Conservation (phyloP, 2,113 vertebrate genomes). For the Pelmatolapia mariae region DNA sequence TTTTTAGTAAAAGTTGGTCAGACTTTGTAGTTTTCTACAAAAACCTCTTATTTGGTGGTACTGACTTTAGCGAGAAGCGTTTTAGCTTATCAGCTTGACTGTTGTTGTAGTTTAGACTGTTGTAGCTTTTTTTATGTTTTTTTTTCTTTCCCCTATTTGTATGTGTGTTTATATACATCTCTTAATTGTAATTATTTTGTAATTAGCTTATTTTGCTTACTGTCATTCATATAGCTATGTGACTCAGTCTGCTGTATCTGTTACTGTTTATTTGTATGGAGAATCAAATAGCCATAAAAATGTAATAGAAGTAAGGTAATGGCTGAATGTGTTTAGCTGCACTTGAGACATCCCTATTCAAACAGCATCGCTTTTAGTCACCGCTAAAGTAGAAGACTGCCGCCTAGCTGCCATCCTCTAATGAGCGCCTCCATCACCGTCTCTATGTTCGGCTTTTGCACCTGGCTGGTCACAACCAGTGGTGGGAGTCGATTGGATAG, state of each 20-base stretch:
- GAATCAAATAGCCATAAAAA: not conserved
- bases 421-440: not conserved
- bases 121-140: not conserved
- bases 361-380: not conserved
- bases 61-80: not conserved
- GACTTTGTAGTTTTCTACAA: not conserved
- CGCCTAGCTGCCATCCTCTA: not conserved
- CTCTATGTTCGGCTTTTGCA: not conserved
- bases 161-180: not conserved
- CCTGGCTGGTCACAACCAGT: constrained; percentile 9
- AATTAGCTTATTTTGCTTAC: not conserved
- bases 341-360: not conserved
- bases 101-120: not conserved
- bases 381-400: not conserved
- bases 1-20: not conserved
- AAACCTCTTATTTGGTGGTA: not conserved
- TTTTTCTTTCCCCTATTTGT: not conserved
- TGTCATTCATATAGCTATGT: not conserved
- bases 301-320: not conserved
- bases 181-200: not conserved
- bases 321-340: not conserved
- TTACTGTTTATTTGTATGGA: not conserved
- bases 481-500: not conserved
- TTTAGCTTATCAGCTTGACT: not conserved
- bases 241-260: not conserved